These are phyloP conservation scores for Mus spicilegus DNA, from an alignment of 2,113 vertebrate genomes.

Conservation along the genomic window DNA sequence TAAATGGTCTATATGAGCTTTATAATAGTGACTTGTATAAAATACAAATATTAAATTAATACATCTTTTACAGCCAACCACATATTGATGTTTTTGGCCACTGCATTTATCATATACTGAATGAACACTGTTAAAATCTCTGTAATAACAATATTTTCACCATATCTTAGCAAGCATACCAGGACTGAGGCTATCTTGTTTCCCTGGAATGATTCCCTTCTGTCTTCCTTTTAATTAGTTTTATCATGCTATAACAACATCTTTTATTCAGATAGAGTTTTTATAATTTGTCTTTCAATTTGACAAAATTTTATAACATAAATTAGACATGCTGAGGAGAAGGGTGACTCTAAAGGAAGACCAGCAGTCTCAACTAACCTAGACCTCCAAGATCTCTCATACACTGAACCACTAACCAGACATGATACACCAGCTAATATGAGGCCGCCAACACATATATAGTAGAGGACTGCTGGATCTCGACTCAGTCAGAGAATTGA, in stretches of 20 bases:
- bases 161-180: neutral
- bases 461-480: too few species aligned
- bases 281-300: neutral
- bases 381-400: too few species aligned
- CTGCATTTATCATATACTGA: neutral
- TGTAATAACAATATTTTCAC: neutral
- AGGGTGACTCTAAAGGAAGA: too few species aligned
- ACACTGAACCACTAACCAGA: too few species aligned
- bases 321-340: neutral
- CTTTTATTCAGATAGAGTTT: neutral
- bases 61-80: neutral
- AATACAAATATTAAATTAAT: neutral
- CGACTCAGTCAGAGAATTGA: too few species aligned
- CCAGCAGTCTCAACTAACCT: too few species aligned
- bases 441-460: too few species aligned
- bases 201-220: neutral
- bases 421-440: too few species aligned
- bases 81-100: neutral
- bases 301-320: neutral
- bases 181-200: neutral
- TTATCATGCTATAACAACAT: neutral
- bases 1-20: neutral
- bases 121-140: neutral
- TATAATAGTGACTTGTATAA: neutral
- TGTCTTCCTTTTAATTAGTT: neutral